phyloP scores from a whole-genome alignment of 1,140 invertebrate species.

The Drosophila azteca region DNA sequence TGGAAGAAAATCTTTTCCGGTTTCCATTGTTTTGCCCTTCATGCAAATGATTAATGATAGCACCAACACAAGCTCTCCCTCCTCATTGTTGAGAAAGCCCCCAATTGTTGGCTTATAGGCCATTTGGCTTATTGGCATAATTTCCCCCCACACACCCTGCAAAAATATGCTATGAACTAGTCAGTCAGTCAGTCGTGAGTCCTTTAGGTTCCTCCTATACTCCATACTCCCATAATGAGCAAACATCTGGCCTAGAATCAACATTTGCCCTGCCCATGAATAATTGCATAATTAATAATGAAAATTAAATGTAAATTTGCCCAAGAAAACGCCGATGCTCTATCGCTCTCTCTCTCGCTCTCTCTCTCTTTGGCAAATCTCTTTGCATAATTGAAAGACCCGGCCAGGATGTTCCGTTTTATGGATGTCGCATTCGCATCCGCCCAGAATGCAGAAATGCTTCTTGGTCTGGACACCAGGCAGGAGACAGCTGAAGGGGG shows the following conservation, averaged over 20 bases:
- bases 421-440: conserved; percentile 60
- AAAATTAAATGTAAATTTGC: conserved; percentile 76
- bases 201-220: neutral
- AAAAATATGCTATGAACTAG: conserved; percentile 50
- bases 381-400: conserved; percentile 74
- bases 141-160: conserved; percentile 19
- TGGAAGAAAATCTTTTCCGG: neutral
- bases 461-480: conserved; percentile 28
- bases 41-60: conserved; percentile 69
- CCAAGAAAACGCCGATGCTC: conserved; percentile 8
- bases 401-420: conserved; percentile 56
- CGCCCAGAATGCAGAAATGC: conserved; percentile 43
- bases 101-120: conserved; percentile 33
- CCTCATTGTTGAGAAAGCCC: conserved; percentile 25
- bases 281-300: conserved; percentile 77
- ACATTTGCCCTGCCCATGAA: conserved; percentile 55
- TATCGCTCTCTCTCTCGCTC: too few species aligned
- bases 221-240: conserved; percentile 58
- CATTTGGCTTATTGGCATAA: conserved; percentile 78
- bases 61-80: too few species aligned
- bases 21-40: conserved; percentile 46
- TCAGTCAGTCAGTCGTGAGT: conserved; percentile 29
- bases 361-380: conserved; percentile 46
- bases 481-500: conserved; percentile 9
- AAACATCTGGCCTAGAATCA: conserved; percentile 59